A percentile compares a stretch with the other conserved stretches of the same genome.
These are phyloP conservation scores for Trichopoda pennipes DNA, from an alignment of 2,888 invertebrate genomes.

Conservation along the genomic window DNA sequence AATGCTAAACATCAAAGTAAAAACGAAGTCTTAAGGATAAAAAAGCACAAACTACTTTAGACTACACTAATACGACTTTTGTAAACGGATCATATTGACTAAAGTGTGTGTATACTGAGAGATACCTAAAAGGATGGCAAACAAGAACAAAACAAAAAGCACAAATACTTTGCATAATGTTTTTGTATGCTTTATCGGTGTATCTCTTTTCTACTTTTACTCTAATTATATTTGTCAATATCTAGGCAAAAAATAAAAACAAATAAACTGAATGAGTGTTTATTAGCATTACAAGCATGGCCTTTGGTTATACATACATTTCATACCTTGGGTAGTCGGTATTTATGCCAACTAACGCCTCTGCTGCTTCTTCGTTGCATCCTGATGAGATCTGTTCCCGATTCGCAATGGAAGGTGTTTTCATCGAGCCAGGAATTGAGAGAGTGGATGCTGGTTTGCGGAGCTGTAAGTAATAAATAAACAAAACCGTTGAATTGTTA, in stretches of 20 bases:
- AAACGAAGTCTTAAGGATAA: no score
- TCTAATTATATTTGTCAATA: conserved; percentile 15
- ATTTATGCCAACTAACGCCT: conserved; percentile 94
- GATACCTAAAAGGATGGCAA: conserved; percentile 15
- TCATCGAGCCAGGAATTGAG: conserved; percentile 97
- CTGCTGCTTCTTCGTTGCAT: conserved; percentile 90
- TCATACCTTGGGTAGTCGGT: conserved; percentile 89
- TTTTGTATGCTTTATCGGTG: not conserved
- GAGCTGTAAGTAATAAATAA: conserved; percentile 83
- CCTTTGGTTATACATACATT: conserved; percentile 76
- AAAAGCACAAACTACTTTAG: conserved; percentile 29
- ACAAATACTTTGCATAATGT: not conserved
- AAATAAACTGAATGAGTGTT: conserved; percentile 17
- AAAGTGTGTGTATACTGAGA: not conserved
- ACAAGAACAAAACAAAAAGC: not conserved
- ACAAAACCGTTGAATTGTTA: not conserved
- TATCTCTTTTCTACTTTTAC: conserved; percentile 23
- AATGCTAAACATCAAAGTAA: not conserved
- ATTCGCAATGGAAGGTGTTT: conserved; percentile 84
- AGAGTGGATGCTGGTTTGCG: conserved; percentile 98
- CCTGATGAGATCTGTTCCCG: conserved; percentile 84
- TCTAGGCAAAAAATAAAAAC: not conserved
- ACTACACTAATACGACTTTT: conserved; percentile 63
- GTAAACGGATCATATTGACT: conserved; percentile 48
- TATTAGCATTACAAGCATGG: conserved; percentile 54